phyloP scores from a whole-genome alignment of 92 coral and sea anemone species.

The Epizoanthus scotinus region DNA sequence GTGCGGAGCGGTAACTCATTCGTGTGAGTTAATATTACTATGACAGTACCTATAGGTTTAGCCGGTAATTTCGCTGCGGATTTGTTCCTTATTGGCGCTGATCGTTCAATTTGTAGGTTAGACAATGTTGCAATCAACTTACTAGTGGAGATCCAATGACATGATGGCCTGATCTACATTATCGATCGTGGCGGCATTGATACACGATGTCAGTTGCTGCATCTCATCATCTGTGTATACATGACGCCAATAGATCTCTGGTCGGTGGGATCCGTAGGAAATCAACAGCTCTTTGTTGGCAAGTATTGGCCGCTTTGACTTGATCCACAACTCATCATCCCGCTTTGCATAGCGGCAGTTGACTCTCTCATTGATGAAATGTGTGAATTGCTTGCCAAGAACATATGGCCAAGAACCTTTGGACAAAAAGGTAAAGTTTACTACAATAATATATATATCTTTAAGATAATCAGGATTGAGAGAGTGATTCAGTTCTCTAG shows the following conservation, averaged over 20 bases:
- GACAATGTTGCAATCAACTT: conserved; percentile 12
- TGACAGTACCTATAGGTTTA: too few relatives aligned
- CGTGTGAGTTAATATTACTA: too few relatives aligned
- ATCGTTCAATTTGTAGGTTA: conserved; percentile 16
- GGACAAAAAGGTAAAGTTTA: conserved; percentile 25
- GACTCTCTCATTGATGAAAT: conserved; percentile 7
- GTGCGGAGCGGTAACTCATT: too few relatives aligned
- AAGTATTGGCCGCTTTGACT: conserved; percentile 15
- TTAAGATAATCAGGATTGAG: neutral
- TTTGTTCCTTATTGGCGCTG: too few relatives aligned
- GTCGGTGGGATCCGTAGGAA: neutral
- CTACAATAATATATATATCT: too few relatives aligned
- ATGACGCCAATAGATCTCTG: conserved; percentile 13
- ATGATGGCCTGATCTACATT: conserved; percentile 18
- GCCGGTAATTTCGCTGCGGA: too few relatives aligned
- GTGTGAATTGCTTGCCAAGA: conserved; percentile 25
- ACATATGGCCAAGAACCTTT: conserved; percentile 24
- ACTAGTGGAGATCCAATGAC: conserved; percentile 19
- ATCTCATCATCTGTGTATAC: conserved; percentile 12
- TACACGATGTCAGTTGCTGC: conserved; percentile 13
- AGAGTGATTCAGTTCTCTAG: too few relatives aligned
- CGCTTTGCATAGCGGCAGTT: conserved; percentile 28
- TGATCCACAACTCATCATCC: conserved; percentile 15
- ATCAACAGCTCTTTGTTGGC: conserved; percentile 20
- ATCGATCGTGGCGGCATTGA: conserved; percentile 3